Conservation (phyloP, 2,113 vertebrate species). For the Rhinolophus sinicus region DNA sequence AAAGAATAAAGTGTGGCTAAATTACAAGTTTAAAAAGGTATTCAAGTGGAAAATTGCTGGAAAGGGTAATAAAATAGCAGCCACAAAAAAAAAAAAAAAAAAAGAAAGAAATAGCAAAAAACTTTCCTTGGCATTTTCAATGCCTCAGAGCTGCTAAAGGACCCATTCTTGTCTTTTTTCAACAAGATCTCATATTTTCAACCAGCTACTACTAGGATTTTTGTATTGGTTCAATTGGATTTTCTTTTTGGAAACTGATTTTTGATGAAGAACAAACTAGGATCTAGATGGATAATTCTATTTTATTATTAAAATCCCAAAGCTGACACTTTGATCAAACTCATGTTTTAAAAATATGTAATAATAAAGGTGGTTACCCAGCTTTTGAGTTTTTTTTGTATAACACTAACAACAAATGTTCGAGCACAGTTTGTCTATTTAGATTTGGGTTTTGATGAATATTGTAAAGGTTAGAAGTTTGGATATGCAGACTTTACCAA, state of each 20-base stretch:
- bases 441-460: constrained; percentile 21
- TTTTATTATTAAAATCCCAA: constrained; percentile 32
- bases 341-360: neutral
- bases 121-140: neutral
- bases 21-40: constrained; percentile 41
- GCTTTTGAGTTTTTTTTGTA: neutral
- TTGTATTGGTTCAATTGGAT: neutral
- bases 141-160: neutral
- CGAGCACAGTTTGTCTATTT: neutral
- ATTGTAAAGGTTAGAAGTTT: neutral
- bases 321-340: constrained; percentile 17
- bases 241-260: constrained; percentile 41
- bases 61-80: constrained; percentile 15
- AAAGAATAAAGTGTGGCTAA: constrained; percentile 42
- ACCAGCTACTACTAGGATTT: neutral
- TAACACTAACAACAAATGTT: neutral
- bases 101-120: neutral
- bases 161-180: neutral
- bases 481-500: neutral
- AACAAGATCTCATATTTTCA: neutral
- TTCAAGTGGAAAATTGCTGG: constrained; percentile 52
- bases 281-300: neutral
- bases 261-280: constrained; percentile 17
- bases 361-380: neutral
- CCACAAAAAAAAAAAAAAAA: neutral